phyloP scores from a whole-genome alignment of 2,113 vertebrate species.

The Phoenicopterus ruber region DNA sequence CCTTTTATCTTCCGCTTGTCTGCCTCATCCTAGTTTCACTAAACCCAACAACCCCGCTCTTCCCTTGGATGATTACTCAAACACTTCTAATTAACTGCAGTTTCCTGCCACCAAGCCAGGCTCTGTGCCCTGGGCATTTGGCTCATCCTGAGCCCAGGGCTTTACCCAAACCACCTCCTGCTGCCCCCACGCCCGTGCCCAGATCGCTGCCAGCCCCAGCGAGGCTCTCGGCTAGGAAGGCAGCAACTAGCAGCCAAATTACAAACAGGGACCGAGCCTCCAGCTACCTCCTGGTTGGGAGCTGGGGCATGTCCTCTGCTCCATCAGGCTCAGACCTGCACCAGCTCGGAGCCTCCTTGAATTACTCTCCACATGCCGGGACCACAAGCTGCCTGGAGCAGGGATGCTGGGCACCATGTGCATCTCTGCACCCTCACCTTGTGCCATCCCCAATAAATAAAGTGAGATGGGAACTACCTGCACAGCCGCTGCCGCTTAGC shows the following conservation, averaged over 20 bases:
- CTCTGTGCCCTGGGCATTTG: background rate
- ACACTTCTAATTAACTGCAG: background rate
- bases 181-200: background rate
- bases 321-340: rapidly evolving
- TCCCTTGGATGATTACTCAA: background rate
- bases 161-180: conserved; percentile 3
- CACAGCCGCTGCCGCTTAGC: background rate
- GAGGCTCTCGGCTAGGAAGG: background rate
- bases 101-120: background rate
- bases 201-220: background rate
- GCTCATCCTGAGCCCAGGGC: background rate
- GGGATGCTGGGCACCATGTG: background rate
- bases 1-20: background rate
- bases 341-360: background rate
- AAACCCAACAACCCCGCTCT: background rate
- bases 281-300: background rate
- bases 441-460: background rate
- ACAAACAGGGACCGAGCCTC: background rate
- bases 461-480: background rate
- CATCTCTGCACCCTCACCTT: background rate
- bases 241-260: background rate
- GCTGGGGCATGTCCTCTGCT: background rate
- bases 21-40: background rate
- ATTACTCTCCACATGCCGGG: background rate
- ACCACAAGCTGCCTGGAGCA: background rate